Evolutionary conservation across 1,140 invertebrate species (phyloP).

Genomic region (Ptiloglossa arizonensis): DNA sequence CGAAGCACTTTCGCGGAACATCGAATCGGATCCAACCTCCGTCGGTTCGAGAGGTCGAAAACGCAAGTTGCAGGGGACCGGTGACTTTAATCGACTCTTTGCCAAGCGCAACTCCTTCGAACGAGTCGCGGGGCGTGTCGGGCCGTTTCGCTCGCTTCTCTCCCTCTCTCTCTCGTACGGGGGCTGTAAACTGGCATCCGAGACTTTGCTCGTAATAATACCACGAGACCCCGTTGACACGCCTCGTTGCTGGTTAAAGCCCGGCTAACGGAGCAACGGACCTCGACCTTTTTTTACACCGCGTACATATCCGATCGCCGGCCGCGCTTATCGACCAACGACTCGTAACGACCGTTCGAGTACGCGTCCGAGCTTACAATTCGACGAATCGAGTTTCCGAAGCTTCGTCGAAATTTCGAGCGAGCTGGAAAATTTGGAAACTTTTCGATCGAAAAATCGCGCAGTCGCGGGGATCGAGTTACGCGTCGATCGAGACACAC

Average conservation of each 20-base stretch:
- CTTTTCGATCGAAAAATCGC: not conserved
- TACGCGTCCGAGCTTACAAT: slow-evolving; percentile 19
- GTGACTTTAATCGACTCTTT: slow-evolving; percentile 66
- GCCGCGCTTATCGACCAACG: slow-evolving; percentile 21
- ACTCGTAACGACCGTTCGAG: not conserved
- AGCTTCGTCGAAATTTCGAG: too few species aligned
- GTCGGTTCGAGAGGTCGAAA: slow-evolving; percentile 48
- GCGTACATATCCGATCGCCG: slow-evolving; percentile 7
- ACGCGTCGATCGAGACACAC: slow-evolving; percentile 58
- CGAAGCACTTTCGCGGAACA: slow-evolving; percentile 63
- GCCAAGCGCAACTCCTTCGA: slow-evolving; percentile 52
- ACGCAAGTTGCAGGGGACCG: slow-evolving; percentile 59
- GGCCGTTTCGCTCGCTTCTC: slow-evolving; percentile 19
- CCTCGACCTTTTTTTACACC: slow-evolving; percentile 23
- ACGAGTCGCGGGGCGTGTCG: slow-evolving; percentile 61
- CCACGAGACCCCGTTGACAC: slow-evolving; percentile 62
- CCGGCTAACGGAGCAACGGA: slow-evolving; percentile 40
- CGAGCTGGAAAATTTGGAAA: not conserved
- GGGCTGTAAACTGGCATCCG: slow-evolving; percentile 8
- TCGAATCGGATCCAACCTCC: slow-evolving; percentile 59
- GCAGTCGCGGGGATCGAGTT: slow-evolving; percentile 49
- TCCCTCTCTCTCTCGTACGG: slow-evolving; percentile 4
- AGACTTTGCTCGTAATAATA: slow-evolving; percentile 62
- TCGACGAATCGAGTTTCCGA: too few species aligned
- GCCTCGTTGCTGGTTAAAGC: slow-evolving; percentile 59